A percentile compares a stretch with the other conserved stretches of the same genome.
Conservation (phyloP, 2,888 invertebrate species). For the Serripes groenlandicus region DNA sequence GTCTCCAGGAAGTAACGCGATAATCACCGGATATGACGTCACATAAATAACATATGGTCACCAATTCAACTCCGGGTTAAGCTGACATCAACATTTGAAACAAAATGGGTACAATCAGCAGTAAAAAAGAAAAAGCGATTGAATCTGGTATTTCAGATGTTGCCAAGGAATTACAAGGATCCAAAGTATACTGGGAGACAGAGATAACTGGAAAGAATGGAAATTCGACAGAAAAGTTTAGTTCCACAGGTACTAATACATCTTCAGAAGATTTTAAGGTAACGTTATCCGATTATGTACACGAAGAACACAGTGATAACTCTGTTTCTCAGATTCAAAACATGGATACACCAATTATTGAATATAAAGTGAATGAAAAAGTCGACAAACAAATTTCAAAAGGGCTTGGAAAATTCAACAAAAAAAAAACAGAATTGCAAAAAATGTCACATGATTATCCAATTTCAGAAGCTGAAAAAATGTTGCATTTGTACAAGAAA, state of each 20-base stretch:
- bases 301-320: not conserved
- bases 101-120: conserved; percentile 21
- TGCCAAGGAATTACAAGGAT: no score
- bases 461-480: conserved; percentile 48
- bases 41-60: no score
- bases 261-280: not conserved
- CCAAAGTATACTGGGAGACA: no score
- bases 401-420: no score
- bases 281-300: conserved; percentile 1
- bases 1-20: conserved; percentile 14
- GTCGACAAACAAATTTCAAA: not conserved
- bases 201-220: no score
- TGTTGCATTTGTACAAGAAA: conserved; percentile 36
- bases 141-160: no score
- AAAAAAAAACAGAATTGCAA: no score
- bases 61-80: no score
- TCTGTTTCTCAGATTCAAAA: not conserved
- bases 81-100: not conserved
- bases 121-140: not conserved
- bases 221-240: no score
- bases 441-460: no score
- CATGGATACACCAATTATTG: not conserved
- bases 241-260: no score
- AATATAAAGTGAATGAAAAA: not conserved
- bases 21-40: conserved; percentile 48